Conservation (phyloP, 2,888 invertebrate genomes). For the Slavum lentiscoides region DNA sequence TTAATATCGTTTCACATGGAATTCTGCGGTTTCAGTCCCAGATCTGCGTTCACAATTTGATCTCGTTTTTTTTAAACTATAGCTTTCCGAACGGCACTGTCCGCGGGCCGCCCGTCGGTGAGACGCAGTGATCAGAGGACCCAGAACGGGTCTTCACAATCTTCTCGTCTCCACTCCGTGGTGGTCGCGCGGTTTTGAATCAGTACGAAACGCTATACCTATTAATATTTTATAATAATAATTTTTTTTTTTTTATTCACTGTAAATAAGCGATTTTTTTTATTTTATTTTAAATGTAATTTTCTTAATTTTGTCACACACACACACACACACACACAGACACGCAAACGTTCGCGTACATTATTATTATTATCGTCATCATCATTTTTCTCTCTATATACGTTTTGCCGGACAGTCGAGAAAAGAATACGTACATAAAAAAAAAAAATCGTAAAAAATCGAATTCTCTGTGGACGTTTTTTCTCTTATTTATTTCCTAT, state of each 20-base stretch:
- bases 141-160: too few species aligned
- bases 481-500: conserved; percentile 37
- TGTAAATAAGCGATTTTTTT: conserved; percentile 37
- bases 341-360: not conserved
- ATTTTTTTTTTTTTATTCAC: conserved; percentile 3
- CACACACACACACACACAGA: conserved; percentile 13
- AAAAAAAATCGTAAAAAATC: not conserved
- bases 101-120: not conserved
- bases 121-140: not conserved
- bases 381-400: too few species aligned
- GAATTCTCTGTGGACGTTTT: conserved; percentile 50
- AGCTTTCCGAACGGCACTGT: conserved; percentile 45
- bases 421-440: not conserved
- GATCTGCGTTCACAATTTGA: conserved; percentile 35
- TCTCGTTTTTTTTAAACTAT: conserved; percentile 50
- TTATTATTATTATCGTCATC: conserved; percentile 9
- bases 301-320: not conserved
- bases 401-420: not conserved
- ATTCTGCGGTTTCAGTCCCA: conserved; percentile 52
- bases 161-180: too few species aligned
- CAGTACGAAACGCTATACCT: conserved; percentile 44
- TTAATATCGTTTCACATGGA: conserved; percentile 49
- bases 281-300: not conserved
- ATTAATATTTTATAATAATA: conserved; percentile 17
- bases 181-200: conserved; percentile 18